Evolutionary conservation across 2,113 vertebrate species (phyloP), one percentile per base, ranked within the genome.

Genomic region (Phalacrocorax pelagicus): DNA sequence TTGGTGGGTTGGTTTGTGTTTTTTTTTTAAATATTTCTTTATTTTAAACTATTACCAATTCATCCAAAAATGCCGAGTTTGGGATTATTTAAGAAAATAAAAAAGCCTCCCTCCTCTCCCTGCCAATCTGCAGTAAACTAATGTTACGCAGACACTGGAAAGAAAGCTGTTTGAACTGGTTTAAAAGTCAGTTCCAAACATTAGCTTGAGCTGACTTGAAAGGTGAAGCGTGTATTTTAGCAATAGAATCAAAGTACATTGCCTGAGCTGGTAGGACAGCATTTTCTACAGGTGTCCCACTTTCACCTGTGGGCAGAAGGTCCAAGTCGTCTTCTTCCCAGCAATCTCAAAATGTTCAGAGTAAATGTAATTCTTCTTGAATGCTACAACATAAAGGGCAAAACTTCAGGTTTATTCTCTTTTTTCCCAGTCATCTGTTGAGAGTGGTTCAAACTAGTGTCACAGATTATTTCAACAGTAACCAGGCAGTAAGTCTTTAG

Each of bases 381-480:
- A 2, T 24, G 19, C 24, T 66, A 2, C 2, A 27, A 17, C 15
- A n/a, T 32, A 55, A 84, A 71, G 11, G 32, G n/a, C 34, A 29
- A 49, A 84, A 13, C 20, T 82, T 18, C 2, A 23, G 4, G 13
- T 23, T 73, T 61, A 29, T 24, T 46, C 17, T 46, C 9, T 27
- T 5, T 20, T 9, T 5, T 34, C 49, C 34, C 7, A 8, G 16
- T 46, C 22, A 15, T 15, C 4, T 61, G 19, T 69, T 86, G 49
- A 80, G 51, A 38, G 5, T 62, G 57, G 70, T 73, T 92, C 51
- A 74, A 19, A 23, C 44, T 58, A 65, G 61, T 66, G 38, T 86
- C 32, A 12, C 1, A 12, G 74, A 59, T 97, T 96, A 94, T 96
- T 96, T 95, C 62, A 86, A 5, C 47, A 81, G 15, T 86, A 73